Evolutionary conservation across 1,140 invertebrate species (phyloP), one percentile per base, ranked within the genome.

Genomic region (Drosophila erecta): DNA sequence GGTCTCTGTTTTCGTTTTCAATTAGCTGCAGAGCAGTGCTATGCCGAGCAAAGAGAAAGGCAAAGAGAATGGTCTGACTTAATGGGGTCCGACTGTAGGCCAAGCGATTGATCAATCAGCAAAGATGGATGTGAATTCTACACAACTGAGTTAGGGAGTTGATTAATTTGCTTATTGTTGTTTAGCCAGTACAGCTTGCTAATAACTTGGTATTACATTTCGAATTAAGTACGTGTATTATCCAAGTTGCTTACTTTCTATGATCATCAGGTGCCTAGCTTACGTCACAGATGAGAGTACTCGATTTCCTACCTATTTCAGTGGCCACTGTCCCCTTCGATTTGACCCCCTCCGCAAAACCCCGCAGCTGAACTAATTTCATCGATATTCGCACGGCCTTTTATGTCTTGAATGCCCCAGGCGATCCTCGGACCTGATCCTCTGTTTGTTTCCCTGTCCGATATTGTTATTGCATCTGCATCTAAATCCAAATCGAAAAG

Each of bases 11-110:
- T 79, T 61, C 43, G 59, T 64, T 76, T 80, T 80, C 78, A 81
- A 80, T 80, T 80, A 80, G 70, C 64, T 35, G 56, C 15, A 41
- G 61, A 50, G 47, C n/a, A 50, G 47, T 20, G 49, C 53, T 35
- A 38, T 12, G 49, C 49, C 37, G 57, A n/a, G 58, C 60, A 69
- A 81, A 80, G 72, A 81, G 78, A 80, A 80, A 81, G 78, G 78
- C 78, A 71, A 79, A 81, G 78, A 81, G 78, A 80, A 76, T 70
- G 78, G 77, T 46, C 44, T 22, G 50, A 27, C 49, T 70, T 69
- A 70, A 69, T 69, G 66, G 41, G 24, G 62, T 70, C 64, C 64
- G 24, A 70, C 67, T 71, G 67, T 57, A 57, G 35, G 24, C 35
- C 27, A 33, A 44, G 43, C 46, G 59, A 70, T 70, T 57, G 64